A percentile compares a stretch with the other conserved stretches of the same genome.
These are phyloP conservation scores for Melanogrammus aeglefinus DNA, from an alignment of 2,797 vertebrate genomes.

Conservation along the genomic window DNA sequence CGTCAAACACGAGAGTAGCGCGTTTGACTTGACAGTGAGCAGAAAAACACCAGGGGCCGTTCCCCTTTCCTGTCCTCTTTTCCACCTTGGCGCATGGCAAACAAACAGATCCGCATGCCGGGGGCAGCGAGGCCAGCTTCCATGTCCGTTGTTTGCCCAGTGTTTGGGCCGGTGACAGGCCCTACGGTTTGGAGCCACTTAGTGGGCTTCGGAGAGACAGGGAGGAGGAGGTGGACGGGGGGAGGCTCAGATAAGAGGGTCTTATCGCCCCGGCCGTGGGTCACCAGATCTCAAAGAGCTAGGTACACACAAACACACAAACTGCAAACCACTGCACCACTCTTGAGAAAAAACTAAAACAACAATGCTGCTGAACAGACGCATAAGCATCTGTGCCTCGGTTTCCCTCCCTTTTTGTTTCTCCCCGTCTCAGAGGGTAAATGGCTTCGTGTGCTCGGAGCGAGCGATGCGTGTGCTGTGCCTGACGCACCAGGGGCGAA, in stretches of 20 bases:
- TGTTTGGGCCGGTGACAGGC: conserved; percentile 45
- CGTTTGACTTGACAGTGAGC: conserved; percentile 19
- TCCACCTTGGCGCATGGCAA: conserved; percentile 55
- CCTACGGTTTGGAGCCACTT: conserved; percentile 59
- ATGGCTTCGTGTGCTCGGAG: conserved; percentile 23
- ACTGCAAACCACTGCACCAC: conserved; percentile 38
- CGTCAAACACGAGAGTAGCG: conserved; percentile 21
- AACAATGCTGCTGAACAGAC: conserved; percentile 21
- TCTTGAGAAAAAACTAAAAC: conserved; percentile 53
- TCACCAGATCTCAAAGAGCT: conserved; percentile 50
- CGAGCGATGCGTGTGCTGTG: conserved; percentile 20
- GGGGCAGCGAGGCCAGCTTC: conserved; percentile 23
- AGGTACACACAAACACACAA: conserved; percentile 30
- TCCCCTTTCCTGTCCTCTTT: conserved; percentile 37
- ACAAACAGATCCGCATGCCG: conserved; percentile 45
- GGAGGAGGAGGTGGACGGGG: conserved; percentile 21
- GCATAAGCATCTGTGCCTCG: not conserved
- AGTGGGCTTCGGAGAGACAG: conserved; percentile 30
- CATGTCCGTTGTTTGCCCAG: conserved; percentile 40
- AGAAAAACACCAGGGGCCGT: conserved; percentile 30
- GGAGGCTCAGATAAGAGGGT: conserved; percentile 47
- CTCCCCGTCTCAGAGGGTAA: conserved; percentile 8
- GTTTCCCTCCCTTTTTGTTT: conserved; percentile 24
- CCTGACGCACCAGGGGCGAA: conserved; percentile 3
- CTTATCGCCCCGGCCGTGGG: conserved; percentile 52